Evolutionary conservation across 1,140 invertebrate species (phyloP), one percentile per base, ranked within the genome.

Genomic region (Myzus persicae): DNA sequence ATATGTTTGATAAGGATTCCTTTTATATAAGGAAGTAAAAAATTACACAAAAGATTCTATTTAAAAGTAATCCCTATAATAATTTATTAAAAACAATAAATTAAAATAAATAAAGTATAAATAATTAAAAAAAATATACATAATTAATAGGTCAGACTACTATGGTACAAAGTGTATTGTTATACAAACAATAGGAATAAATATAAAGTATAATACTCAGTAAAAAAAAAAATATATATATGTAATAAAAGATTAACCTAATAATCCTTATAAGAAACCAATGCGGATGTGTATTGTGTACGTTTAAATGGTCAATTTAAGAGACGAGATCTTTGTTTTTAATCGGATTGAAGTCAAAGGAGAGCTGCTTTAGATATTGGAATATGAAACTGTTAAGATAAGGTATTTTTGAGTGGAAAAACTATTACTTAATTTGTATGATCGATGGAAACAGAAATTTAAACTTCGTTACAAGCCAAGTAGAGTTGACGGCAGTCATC

Each of bases 391-490:
- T 90, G 54, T 31, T 90, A 42, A 42, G 14, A 67, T n/a, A 90
- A 40, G 8, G 24, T 14, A n/a, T n/a, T 90, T 90, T 42, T 42
- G 22, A 90, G 11, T 90, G 26, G 20, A 40, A 90, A 90, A 67
- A 42, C 5, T 90, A 59, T 67, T 42, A 67, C 42, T 67, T 42
- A 40, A 59, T 59, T 93, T 59, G 67, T 67, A 84, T 59, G 31
- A n/a, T n/a, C 31, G 59, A 4, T 76, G 36, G 46, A 84, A 81
- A 36, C 4, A 51, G 51, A 4, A 76, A 84, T 89, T 94, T 97
- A 98, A 95, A 98, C 97, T 95, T 98, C 97, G 95, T 98, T 98
- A 95, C 98, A 98, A 94, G 98, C 96, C 93, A 98, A 95, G 95
- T 97, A 98, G 88, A 98, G 95, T 94, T 97, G 96, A 94, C 97